A percentile compares a stretch with the other conserved stretches of the same genome.
Conservation (phyloP, 2,888 invertebrate species). For the Xestobium rufovillosum region DNA sequence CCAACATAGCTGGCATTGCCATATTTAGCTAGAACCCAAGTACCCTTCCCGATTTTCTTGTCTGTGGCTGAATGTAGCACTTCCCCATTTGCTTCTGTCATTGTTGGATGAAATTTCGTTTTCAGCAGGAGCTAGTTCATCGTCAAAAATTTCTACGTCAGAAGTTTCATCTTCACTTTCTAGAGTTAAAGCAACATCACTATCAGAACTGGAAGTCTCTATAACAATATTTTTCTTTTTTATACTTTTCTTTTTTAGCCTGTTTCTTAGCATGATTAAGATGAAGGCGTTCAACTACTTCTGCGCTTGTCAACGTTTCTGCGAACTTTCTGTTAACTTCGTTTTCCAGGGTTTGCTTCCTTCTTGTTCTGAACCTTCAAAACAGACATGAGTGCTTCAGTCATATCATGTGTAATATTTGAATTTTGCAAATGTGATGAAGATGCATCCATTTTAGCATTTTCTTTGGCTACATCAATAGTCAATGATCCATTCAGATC, state of each 20-base stretch:
- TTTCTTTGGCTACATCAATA: too few species aligned
- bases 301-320: conserved; percentile 6
- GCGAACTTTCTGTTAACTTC: too few species aligned
- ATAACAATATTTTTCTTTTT: conserved; percentile 2
- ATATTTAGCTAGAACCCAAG: conserved; percentile 7
- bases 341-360: too few species aligned
- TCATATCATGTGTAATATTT: too few species aligned
- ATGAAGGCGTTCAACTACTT: conserved; percentile 5
- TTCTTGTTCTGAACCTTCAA: too few species aligned
- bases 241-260: background rate
- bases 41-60: conserved; percentile 2
- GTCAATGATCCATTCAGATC: too few species aligned
- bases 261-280: too few species aligned
- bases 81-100: conserved; percentile 5
- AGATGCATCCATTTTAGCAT: too few species aligned
- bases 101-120: too few species aligned
- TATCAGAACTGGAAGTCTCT: conserved; percentile 7
- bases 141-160: background rate
- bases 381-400: too few species aligned
- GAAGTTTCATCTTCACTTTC: conserved; percentile 5
- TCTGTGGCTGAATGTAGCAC: background rate
- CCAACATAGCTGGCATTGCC: conserved; percentile 3
- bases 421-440: too few species aligned
- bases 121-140: too few species aligned
- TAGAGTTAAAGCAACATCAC: conserved; percentile 6